Evolutionary conservation across 2,888 invertebrate species (phyloP), one percentile per base, ranked within the genome.

Genomic region (Petrophora chlorosata): DNA sequence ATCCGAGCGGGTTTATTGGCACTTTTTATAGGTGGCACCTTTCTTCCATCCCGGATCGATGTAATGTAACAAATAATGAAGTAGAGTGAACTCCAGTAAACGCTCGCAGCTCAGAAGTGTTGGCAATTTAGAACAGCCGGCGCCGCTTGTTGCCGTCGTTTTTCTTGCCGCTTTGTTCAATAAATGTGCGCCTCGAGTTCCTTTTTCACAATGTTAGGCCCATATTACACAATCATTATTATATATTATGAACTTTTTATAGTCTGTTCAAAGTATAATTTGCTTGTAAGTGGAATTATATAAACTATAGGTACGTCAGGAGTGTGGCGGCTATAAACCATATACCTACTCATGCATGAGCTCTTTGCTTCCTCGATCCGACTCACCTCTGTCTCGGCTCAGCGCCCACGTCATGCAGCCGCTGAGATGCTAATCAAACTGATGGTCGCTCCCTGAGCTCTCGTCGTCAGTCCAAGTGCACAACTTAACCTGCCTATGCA

Each of bases 111-210:
- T 67, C 75, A 60, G 73, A 77, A 78, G 82, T 83, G 85, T 79
- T 76, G 81, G 83, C 82, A 79, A 85, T 87, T 85, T 76, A 70
- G 79, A 75, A 72, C 85, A 88, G 73, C 83, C 80, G 87, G 85
- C 65, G 73, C 76, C 70, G 76, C 73, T 76, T 81, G 82, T 82
- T 78, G 75, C 75, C 77, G 72, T 71, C 85, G 79, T 85, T 84
- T 85, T 83, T 84, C 82, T 78, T 76, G 74, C 76, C 76, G 70
- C 80, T 81, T 79, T 77, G 79, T 82, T 82, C 80, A 78, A 82
- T 84, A 83, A 84, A 84, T 82, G 83, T 81, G 73, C 72, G 76
- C 64, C 66, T 65, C 60, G 72, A 79, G 73, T 67, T 70, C 76
- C 68, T 73, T 79, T 82, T 73, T 73, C 75, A 74, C 73, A 63